These are phyloP conservation scores for Diglossa cyanea DNA, from an alignment of 2,797 vertebrate species.

Conservation along the genomic window DNA sequence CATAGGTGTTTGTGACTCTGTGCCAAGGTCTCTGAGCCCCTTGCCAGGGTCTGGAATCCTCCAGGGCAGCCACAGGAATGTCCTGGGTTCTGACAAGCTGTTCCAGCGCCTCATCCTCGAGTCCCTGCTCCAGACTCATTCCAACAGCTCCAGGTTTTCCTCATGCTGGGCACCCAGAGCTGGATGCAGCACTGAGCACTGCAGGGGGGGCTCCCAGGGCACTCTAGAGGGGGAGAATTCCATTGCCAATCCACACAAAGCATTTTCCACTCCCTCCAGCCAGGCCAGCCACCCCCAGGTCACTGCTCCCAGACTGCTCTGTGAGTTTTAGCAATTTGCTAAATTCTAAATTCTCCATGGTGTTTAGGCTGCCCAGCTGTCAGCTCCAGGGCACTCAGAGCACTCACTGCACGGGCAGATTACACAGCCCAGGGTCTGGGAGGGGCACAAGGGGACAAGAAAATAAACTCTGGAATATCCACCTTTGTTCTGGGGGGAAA, in stretches of 20 bases:
- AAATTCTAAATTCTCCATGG: not conserved
- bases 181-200: rapidly evolving
- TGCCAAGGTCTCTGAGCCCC: no score
- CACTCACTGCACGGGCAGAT: not conserved
- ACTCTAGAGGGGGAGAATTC: rapidly evolving
- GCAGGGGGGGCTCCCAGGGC: not conserved
- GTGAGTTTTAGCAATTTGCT: not conserved
- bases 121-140: not conserved
- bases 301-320: not conserved
- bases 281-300: not conserved
- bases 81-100: not conserved
- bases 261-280: not conserved
- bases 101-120: not conserved
- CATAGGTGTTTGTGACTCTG: no score
- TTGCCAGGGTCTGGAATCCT: no score
- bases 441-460: not conserved
- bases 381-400: not conserved
- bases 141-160: rapidly evolving
- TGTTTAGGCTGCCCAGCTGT: not conserved
- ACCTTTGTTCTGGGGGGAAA: not conserved
- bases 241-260: not conserved
- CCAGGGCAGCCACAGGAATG: no score
- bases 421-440: not conserved
- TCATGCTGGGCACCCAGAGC: not conserved
- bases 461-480: not conserved